Conservation (phyloP, 53 echinoderm and acorn worm genomes). For the Echinarachnius parma region DNA sequence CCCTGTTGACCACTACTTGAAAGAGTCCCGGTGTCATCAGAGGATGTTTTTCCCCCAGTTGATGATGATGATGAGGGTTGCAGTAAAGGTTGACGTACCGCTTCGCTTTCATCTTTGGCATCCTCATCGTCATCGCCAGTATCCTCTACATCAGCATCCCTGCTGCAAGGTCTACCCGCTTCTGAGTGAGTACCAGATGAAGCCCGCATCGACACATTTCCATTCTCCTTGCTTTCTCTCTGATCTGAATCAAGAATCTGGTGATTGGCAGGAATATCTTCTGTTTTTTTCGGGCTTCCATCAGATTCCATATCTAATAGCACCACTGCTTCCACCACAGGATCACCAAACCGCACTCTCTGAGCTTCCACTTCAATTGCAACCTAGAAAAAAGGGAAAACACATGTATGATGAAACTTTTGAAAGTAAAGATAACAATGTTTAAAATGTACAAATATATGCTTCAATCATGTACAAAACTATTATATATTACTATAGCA, state of each 20-base stretch:
- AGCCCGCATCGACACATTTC: conserved; percentile 16
- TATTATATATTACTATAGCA: too few relatives aligned
- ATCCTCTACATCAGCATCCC: conserved; percentile 44
- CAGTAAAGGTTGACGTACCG: conserved; percentile 18
- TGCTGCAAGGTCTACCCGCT: conserved; percentile 23
- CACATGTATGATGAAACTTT: too few relatives aligned
- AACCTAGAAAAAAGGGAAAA: conserved; percentile 23
- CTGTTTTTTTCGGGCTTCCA: too few relatives aligned
- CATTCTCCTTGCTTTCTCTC: conserved; percentile 14
- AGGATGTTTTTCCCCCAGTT: background rate
- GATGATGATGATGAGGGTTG: conserved; percentile 19
- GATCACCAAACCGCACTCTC: conserved; percentile 51
- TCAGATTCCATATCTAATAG: conserved; percentile 27
- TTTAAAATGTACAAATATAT: too few relatives aligned
- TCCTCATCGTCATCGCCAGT: conserved; percentile 29
- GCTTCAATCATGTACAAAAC: too few relatives aligned
- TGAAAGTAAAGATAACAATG: too few relatives aligned
- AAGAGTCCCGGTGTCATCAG: too few relatives aligned
- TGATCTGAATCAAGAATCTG: conserved; percentile 7
- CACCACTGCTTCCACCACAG: conserved; percentile 27
- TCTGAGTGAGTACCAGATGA: background rate
- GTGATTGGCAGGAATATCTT: conserved; percentile 18
- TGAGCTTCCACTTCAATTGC: conserved; percentile 66
- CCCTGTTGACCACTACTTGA: too few relatives aligned
- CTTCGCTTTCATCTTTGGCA: conserved; percentile 18